phyloP scores from a whole-genome alignment of 2,797 vertebrate species.

The Florisuga fusca region DNA sequence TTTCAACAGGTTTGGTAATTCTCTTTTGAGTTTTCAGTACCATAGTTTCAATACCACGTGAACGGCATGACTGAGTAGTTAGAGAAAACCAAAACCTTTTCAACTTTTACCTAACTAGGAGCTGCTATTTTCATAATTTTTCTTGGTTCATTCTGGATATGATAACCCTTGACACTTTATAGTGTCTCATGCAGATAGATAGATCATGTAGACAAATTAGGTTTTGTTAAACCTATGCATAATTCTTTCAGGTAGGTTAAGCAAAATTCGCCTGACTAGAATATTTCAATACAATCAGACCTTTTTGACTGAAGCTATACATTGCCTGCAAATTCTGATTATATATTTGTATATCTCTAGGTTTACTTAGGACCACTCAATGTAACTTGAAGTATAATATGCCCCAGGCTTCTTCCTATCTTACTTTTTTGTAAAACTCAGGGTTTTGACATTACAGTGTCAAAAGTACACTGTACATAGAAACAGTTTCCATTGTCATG shows the following conservation, averaged over 20 bases:
- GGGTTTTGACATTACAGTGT: background rate
- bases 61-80: background rate
- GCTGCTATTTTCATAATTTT: background rate
- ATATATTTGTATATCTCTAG: background rate
- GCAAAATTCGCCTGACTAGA: background rate
- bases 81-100: background rate
- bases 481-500: background rate
- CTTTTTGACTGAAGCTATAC: background rate
- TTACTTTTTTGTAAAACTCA: background rate
- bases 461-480: background rate
- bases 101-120: background rate
- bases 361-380: rapidly evolving
- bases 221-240: background rate
- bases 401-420: rapidly evolving
- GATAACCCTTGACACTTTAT: background rate
- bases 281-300: background rate
- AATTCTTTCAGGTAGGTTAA: background rate
- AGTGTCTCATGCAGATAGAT: background rate
- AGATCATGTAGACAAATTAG: background rate
- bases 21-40: background rate
- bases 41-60: background rate
- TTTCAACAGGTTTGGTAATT: background rate
- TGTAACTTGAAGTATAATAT: background rate
- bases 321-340: background rate
- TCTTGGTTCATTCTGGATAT: background rate